Conservation (phyloP, 2,797 vertebrate species). For the Odontamblyopus rebecca region DNA sequence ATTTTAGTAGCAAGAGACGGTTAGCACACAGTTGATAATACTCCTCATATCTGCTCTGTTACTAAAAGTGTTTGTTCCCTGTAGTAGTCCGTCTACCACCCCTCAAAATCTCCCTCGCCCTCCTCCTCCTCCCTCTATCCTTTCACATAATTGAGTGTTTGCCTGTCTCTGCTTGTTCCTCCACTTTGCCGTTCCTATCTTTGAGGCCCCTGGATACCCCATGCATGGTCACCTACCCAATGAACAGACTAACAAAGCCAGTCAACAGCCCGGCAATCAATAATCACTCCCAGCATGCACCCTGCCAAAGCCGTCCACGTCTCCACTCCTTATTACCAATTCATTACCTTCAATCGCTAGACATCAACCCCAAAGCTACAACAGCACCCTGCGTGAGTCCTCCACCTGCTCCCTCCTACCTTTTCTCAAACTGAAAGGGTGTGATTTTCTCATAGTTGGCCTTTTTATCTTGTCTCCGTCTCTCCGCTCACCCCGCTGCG, state of each 20-base stretch:
- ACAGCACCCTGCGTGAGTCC: not conserved
- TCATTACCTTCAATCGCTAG: conserved; percentile 63
- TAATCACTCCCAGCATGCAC: conserved; percentile 67
- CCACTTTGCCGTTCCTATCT: conserved; percentile 11
- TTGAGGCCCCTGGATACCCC: conserved; percentile 22
- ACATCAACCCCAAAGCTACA: conserved; percentile 30
- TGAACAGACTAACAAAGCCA: conserved; percentile 62
- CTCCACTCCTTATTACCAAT: conserved; percentile 69
- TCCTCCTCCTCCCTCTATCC: conserved; percentile 22
- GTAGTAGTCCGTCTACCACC: not conserved
- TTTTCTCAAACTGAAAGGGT: conserved; percentile 41
- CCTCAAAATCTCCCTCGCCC: conserved; percentile 14
- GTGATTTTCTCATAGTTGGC: conserved; percentile 45
- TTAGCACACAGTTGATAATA: not conserved
- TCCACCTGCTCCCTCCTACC: conserved; percentile 34
- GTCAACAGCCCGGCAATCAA: conserved; percentile 75
- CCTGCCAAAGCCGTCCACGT: conserved; percentile 50
- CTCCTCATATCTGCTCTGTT: not conserved
- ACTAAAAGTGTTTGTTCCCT: not conserved
- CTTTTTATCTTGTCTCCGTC: conserved; percentile 31
- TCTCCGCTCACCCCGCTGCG: conserved; percentile 41
- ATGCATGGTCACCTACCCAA: conserved; percentile 59
- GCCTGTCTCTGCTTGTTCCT: conserved; percentile 1
- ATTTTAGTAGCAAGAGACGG: no score
- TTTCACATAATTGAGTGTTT: conserved; percentile 26